These are phyloP conservation scores for Octomys mimax DNA, from an alignment of 2,797 vertebrate species.

Conservation along the genomic window DNA sequence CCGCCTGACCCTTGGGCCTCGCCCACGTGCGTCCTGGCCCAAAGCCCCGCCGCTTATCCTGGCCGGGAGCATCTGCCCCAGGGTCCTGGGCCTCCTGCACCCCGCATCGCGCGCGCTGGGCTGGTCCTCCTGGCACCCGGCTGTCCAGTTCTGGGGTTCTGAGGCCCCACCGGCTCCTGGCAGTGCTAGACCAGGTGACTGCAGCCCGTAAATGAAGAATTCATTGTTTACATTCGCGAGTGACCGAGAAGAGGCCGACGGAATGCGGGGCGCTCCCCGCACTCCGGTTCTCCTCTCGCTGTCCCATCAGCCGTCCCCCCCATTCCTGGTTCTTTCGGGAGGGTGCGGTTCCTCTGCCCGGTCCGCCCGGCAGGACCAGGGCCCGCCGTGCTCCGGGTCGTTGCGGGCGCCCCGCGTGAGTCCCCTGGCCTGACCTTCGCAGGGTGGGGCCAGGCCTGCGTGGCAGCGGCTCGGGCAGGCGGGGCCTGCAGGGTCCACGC, in stretches of 20 bases:
- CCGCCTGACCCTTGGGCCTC: background rate
- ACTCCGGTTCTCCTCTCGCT: background rate
- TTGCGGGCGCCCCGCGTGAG: background rate
- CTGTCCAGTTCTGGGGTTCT: background rate
- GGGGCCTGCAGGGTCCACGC: slow-evolving; percentile 65
- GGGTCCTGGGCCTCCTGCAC: background rate
- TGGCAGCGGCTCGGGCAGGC: slow-evolving; percentile 67
- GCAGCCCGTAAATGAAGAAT: background rate
- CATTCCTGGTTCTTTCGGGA: background rate
- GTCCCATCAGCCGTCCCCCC: background rate
- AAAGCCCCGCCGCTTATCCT: background rate
- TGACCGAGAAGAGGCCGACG: background rate
- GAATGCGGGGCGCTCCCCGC: background rate
- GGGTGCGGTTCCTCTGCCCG: background rate
- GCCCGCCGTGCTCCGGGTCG: too few relatives aligned
- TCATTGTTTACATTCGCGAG: background rate
- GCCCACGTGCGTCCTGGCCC: background rate
- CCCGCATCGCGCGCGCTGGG: background rate
- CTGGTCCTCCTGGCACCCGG: background rate
- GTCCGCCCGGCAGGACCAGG: background rate
- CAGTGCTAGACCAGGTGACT: background rate
- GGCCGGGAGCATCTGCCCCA: background rate
- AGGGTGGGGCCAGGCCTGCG: slow-evolving; percentile 22
- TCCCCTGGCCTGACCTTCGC: slow-evolving; percentile 11
- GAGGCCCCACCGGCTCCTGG: background rate